These are phyloP conservation scores for Esox niger DNA, from an alignment of 2,113 vertebrate species.

Conservation along the genomic window DNA sequence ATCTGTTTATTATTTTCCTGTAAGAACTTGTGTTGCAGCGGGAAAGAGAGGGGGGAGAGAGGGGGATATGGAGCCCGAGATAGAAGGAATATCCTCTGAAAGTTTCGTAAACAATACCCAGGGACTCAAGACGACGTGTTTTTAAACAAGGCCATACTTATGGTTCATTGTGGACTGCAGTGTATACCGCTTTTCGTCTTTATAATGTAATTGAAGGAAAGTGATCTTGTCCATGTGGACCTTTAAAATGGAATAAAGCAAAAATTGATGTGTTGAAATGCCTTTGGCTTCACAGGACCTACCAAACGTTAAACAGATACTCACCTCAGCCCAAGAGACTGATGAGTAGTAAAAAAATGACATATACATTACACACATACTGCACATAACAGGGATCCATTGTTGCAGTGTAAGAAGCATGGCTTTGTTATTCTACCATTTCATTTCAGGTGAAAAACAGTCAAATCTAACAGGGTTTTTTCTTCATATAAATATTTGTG, in stretches of 20 bases:
- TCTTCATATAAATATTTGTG: no score
- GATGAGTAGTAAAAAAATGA: slow-evolving; percentile 8
- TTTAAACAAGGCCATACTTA: slow-evolving; percentile 40
- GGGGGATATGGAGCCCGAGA: slow-evolving; percentile 41
- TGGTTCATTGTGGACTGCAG: slow-evolving; percentile 11
- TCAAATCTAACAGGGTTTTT: no score
- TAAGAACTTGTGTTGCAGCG: slow-evolving; percentile 65
- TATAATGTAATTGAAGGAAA: slow-evolving; percentile 13
- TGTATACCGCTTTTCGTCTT: background rate
- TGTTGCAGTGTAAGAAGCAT: background rate
- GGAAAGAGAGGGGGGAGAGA: slow-evolving; percentile 21
- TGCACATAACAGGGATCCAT: slow-evolving; percentile 10
- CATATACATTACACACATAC: slow-evolving; percentile 14
- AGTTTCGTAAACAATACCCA: slow-evolving; percentile 58
- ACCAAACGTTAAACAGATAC: slow-evolving; percentile 20
- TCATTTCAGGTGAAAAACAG: slow-evolving; percentile 26
- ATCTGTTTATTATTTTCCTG: slow-evolving; percentile 80
- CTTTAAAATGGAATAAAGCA: slow-evolving; percentile 11
- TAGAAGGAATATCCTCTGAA: slow-evolving; percentile 56
- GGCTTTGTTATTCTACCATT: slow-evolving; percentile 21
- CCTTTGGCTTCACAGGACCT: slow-evolving; percentile 11
- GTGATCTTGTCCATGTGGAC: slow-evolving; percentile 1
- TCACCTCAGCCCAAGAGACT: slow-evolving; percentile 19
- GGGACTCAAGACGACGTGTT: slow-evolving; percentile 24
- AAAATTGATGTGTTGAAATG: slow-evolving; percentile 9